Conservation (phyloP, 2,888 invertebrate species). For the Aethes cnicana region DNA sequence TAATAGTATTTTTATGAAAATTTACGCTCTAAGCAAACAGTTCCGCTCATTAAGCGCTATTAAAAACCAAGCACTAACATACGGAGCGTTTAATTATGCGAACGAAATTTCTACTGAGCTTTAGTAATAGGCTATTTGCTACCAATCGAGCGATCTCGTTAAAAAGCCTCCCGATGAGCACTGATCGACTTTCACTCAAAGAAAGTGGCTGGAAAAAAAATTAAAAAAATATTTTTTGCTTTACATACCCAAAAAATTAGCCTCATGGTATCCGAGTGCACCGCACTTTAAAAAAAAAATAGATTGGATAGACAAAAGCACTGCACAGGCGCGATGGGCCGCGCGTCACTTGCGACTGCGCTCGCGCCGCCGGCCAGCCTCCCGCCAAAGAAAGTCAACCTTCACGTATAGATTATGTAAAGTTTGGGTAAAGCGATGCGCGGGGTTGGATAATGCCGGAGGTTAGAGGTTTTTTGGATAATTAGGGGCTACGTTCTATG, state of each 20-base stretch:
- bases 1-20: slow-evolving; percentile 16
- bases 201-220: slow-evolving; percentile 50
- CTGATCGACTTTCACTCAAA: slow-evolving; percentile 65
- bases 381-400: slow-evolving; percentile 73
- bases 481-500: slow-evolving; percentile 11
- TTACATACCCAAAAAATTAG: slow-evolving; percentile 74
- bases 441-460: slow-evolving; percentile 22
- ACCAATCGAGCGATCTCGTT: slow-evolving; percentile 48
- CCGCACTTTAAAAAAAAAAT: slow-evolving; percentile 61
- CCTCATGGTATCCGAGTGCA: slow-evolving; percentile 76
- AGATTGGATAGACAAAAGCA: slow-evolving; percentile 55
- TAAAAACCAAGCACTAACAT: slow-evolving; percentile 19
- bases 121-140: slow-evolving; percentile 36
- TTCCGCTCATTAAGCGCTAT: slow-evolving; percentile 20
- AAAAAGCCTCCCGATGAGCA: slow-evolving; percentile 56
- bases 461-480: slow-evolving; percentile 19
- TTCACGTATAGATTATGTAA: slow-evolving; percentile 71
- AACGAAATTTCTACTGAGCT: slow-evolving; percentile 19
- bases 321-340: slow-evolving; percentile 73
- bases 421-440: slow-evolving; percentile 44
- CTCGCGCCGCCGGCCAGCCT: slow-evolving; percentile 50
- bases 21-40: slow-evolving; percentile 3
- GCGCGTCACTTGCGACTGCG: slow-evolving; percentile 67
- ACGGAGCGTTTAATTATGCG: slow-evolving; percentile 20
- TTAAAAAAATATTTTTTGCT: neutral